Evolutionary conservation across 2,888 invertebrate genomes (phyloP).

Genomic region (Folsomia candida): DNA sequence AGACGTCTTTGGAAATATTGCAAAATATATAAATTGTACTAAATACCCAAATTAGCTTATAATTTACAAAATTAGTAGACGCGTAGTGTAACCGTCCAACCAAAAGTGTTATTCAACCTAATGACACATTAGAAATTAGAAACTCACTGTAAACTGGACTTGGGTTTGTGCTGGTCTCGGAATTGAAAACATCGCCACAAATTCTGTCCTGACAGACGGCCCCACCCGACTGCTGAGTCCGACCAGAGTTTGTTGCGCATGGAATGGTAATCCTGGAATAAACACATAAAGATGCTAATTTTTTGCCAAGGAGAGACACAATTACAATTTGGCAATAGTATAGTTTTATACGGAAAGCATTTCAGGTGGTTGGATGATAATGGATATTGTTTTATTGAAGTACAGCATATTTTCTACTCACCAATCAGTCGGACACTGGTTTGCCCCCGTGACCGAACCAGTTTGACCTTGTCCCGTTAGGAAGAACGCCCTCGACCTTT

Average conservation of each 20-base stretch:
- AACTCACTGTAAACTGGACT: slow-evolving; percentile 72
- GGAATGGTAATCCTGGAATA: slow-evolving; percentile 75
- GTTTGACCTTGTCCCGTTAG: slow-evolving; percentile 73
- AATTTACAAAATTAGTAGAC: slow-evolving; percentile 13
- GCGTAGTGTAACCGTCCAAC: neutral
- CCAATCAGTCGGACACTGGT: slow-evolving; percentile 75
- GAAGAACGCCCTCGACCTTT: slow-evolving; percentile 65
- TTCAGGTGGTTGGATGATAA: too few species aligned
- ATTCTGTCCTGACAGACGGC: slow-evolving; percentile 72
- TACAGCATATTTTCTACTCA: too few species aligned
- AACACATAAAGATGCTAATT: too few species aligned
- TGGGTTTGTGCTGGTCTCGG: slow-evolving; percentile 63
- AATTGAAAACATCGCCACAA: slow-evolving; percentile 76
- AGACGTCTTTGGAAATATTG: too few species aligned
- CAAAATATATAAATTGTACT: too few species aligned
- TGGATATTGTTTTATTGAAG: too few species aligned
- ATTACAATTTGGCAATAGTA: too few species aligned
- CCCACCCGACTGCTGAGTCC: slow-evolving; percentile 58
- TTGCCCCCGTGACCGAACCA: slow-evolving; percentile 64
- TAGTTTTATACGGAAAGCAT: too few species aligned
- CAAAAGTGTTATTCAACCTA: too few species aligned
- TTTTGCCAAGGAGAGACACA: too few species aligned
- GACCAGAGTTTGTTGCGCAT: slow-evolving; percentile 69
- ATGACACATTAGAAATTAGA: too few species aligned
- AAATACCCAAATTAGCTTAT: too few species aligned